Conservation (phyloP, 2,888 invertebrate genomes). For the Microplitis manilae region DNA sequence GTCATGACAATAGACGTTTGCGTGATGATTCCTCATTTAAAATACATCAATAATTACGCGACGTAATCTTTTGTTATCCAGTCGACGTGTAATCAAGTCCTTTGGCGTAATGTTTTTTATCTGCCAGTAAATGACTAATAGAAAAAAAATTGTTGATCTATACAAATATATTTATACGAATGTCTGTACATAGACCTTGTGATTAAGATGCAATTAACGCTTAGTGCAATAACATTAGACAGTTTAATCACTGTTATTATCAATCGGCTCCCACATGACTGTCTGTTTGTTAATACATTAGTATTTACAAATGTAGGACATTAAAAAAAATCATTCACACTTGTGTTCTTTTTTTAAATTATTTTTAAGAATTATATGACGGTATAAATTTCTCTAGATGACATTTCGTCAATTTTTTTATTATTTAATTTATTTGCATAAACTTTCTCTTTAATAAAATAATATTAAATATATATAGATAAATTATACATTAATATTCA, state of each 20-base stretch:
- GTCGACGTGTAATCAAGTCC: neutral
- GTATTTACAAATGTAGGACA: neutral
- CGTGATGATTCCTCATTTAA: neutral
- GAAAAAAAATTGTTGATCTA: neutral
- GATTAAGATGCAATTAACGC: neutral
- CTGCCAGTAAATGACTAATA: neutral
- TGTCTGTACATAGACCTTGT: neutral
- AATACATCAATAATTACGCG: neutral
- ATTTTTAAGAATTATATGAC: neutral
- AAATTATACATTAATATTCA: neutral
- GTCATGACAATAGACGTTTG: neutral
- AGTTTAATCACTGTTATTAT: neutral
- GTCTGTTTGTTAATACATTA: neutral
- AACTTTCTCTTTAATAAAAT: neutral
- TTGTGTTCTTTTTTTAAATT: neutral
- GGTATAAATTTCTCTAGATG: neutral
- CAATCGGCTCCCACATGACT: neutral
- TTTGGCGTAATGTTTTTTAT: neutral
- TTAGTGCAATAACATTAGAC: neutral
- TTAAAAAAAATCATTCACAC: neutral
- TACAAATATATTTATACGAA: no score
- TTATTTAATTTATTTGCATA: neutral
- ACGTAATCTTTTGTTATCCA: neutral
- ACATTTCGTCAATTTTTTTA: neutral
- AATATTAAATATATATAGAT: neutral